A percentile compares a stretch with the other conserved stretches of the same genome.
phyloP scores from a whole-genome alignment of 2,888 invertebrate species.

The Agrotis clavis region DNA sequence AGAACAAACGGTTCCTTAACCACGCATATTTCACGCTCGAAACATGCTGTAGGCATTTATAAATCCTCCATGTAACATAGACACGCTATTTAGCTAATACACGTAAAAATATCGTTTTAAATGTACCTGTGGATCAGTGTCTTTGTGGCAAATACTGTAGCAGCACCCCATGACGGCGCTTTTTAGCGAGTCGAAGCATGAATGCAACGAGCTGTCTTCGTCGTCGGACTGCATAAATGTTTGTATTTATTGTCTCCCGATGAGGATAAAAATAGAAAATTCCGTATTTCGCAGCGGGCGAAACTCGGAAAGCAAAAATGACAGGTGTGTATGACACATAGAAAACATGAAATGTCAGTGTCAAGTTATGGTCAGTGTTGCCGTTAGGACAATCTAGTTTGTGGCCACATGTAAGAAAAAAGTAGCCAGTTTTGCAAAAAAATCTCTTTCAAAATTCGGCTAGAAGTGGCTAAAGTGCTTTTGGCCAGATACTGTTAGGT shows the following conservation, averaged over 20 bases:
- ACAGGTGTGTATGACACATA: conserved; percentile 40
- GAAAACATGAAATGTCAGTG: conserved; percentile 20
- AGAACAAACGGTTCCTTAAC: conserved; percentile 21
- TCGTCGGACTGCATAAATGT: conserved; percentile 89
- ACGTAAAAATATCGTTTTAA: conserved; percentile 44
- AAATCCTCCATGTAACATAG: conserved; percentile 4
- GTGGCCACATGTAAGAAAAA: too few relatives aligned
- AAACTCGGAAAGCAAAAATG: conserved; percentile 63
- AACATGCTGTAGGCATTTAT: conserved; percentile 11
- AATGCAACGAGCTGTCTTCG: conserved; percentile 86
- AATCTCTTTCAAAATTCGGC: too few relatives aligned
- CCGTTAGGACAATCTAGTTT: too few relatives aligned
- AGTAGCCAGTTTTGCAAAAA: too few relatives aligned
- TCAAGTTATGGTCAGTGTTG: conserved; percentile 10
- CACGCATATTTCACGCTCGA: conserved; percentile 26
- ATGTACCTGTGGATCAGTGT: conserved; percentile 92
- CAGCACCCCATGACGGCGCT: conserved; percentile 93
- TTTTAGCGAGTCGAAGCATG: conserved; percentile 88
- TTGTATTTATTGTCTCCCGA: conserved; percentile 80
- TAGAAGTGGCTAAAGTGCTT: too few relatives aligned
- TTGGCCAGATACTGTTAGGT: too few relatives aligned
- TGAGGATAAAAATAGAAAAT: conserved; percentile 87
- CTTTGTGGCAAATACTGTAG: conserved; percentile 94
- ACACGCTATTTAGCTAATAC: conserved; percentile 28
- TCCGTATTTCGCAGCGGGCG: conserved; percentile 76